Evolutionary conservation across 2,888 invertebrate genomes (phyloP).

Genomic region (Caenorhabditis imperialis): DNA sequence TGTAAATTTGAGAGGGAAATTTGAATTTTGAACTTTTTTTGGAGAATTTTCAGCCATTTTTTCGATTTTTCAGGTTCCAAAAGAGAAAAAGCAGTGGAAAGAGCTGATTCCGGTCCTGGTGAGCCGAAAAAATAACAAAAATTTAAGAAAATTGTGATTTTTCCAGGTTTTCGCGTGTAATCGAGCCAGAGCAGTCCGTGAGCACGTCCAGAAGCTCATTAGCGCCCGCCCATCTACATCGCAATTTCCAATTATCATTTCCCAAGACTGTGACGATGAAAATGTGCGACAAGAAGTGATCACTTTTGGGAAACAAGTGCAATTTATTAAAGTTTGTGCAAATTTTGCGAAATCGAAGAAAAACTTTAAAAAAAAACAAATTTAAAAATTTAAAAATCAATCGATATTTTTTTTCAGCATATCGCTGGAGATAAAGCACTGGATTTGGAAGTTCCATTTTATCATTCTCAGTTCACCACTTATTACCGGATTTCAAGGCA

Average conservation of each 20-base stretch:
- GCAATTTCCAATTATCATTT: slow-evolving; percentile 95
- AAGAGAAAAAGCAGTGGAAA: slow-evolving; percentile 57
- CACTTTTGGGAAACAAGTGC: slow-evolving; percentile 83
- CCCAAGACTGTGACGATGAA: slow-evolving; percentile 93
- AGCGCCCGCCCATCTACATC: slow-evolving; percentile 78
- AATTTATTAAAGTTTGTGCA: slow-evolving; percentile 64
- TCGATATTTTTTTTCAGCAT: slow-evolving; percentile 61
- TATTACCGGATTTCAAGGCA: slow-evolving; percentile 82
- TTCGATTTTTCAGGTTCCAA: too few species aligned
- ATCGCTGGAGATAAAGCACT: slow-evolving; percentile 61
- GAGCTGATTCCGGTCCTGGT: slow-evolving; percentile 74
- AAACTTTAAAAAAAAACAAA: too few species aligned
- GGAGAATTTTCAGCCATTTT: too few species aligned
- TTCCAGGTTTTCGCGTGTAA: slow-evolving; percentile 90
- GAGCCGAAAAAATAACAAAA: not conserved
- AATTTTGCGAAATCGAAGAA: not conserved
- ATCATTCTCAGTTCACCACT: slow-evolving; percentile 54
- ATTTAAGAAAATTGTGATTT: not conserved
- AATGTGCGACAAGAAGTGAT: slow-evolving; percentile 88
- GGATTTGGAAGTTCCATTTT: slow-evolving; percentile 55
- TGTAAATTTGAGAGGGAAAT: too few species aligned
- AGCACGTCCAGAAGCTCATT: slow-evolving; percentile 88
- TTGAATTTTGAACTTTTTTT: too few species aligned
- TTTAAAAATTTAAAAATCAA: too few species aligned
- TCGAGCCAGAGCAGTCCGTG: slow-evolving; percentile 86